Conservation (phyloP, 30 jellyfish, hydroid and myxozoan species). For the Aurelia sp. region DNA sequence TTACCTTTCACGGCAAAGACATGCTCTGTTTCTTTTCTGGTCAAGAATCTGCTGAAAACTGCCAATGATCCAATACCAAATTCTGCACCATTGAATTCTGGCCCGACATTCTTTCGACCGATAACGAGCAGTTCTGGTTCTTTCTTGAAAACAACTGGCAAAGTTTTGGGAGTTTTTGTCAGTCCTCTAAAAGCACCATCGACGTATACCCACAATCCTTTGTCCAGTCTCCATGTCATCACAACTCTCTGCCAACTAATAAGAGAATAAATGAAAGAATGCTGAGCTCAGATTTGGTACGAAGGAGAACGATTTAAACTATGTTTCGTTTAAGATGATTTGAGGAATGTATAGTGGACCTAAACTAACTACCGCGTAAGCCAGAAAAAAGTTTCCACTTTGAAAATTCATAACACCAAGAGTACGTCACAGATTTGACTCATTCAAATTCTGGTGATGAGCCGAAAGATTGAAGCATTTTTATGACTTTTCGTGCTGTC, state of each 20-base stretch:
- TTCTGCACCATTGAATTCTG: slow-evolving; percentile 90
- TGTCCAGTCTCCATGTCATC: slow-evolving; percentile 97
- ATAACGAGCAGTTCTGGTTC: slow-evolving; percentile 69
- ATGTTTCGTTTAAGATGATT: no score
- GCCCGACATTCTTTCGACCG: slow-evolving; percentile 91
- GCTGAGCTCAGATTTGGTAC: no score
- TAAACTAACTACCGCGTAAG: no score
- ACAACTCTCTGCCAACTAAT: slow-evolving; percentile 96
- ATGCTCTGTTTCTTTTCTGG: slow-evolving; percentile 72
- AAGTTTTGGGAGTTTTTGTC: slow-evolving; percentile 85
- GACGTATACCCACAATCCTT: slow-evolving; percentile 94
- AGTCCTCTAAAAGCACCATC: slow-evolving; percentile 98
- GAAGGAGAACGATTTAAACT: no score
- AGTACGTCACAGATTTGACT: no score
- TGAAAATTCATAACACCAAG: no score
- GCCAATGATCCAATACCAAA: slow-evolving; percentile 92
- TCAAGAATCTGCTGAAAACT: slow-evolving; percentile 73
- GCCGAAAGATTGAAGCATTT: no score
- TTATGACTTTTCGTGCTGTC: no score
- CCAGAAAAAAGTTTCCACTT: no score
- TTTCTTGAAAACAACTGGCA: slow-evolving; percentile 66
- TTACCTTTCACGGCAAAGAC: slow-evolving; percentile 90
- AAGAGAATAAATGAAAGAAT: neutral
- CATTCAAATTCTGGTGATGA: no score
- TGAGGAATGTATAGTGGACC: no score